Evolutionary conservation across 1,140 invertebrate species (phyloP).

Genomic region (Samia ricini): DNA sequence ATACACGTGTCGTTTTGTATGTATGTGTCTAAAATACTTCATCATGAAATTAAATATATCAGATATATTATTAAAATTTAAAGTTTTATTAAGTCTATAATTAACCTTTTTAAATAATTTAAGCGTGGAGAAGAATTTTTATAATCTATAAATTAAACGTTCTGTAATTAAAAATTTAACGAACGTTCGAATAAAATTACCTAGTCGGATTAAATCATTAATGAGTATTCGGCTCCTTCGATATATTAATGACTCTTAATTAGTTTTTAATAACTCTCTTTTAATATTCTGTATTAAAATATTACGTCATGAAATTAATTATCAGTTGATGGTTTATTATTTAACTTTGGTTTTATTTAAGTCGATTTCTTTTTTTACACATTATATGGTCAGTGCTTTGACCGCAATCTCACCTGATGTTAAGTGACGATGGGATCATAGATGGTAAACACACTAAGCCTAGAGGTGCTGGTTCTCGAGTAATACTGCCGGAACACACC

Average conservation of each 20-base stretch:
- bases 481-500: no score
- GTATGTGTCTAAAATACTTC: not conserved
- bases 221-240: slow-evolving; percentile 9
- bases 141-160: not conserved
- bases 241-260: slow-evolving; percentile 11
- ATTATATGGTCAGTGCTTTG: no score
- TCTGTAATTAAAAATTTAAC: not conserved
- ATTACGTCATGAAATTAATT: not conserved
- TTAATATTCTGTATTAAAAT: not conserved
- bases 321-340: no score
- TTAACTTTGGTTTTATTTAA: no score
- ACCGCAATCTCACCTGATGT: no score
- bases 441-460: no score
- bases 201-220: slow-evolving; percentile 13
- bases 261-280: slow-evolving; percentile 9
- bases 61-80: not conserved
- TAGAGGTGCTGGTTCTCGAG: no score
- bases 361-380: no score
- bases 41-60: not conserved
- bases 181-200: slow-evolving; percentile 2
- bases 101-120: not conserved
- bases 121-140: not conserved
- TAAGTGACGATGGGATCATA: no score
- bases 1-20: no score
- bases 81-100: not conserved